These are phyloP conservation scores for Anguilla marmorata DNA, from an alignment of 2,797 vertebrate species.

Conservation along the genomic window DNA sequence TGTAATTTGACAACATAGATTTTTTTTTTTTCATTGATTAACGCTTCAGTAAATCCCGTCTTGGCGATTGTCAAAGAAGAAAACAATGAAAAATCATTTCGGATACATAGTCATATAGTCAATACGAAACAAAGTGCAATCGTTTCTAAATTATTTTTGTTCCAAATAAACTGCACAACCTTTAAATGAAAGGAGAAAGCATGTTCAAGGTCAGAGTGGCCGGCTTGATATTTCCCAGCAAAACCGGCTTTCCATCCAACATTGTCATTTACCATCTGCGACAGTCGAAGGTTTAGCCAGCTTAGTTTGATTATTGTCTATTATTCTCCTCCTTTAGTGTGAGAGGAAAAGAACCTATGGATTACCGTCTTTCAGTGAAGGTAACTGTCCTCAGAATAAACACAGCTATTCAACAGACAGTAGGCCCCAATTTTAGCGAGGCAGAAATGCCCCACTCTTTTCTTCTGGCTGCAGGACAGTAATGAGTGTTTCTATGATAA, in stretches of 20 bases:
- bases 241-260: not conserved
- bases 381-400: not conserved
- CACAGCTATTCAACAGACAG: not conserved
- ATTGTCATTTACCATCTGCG: slow-evolving; percentile 13
- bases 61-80: not conserved
- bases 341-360: not conserved
- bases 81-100: not conserved
- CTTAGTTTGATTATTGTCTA: not conserved
- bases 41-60: not conserved
- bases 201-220: not conserved
- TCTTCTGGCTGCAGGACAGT: not conserved
- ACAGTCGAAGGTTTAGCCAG: slow-evolving; percentile 8
- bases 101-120: not conserved
- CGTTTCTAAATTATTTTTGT: not conserved
- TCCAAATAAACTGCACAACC: not conserved
- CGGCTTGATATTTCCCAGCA: not conserved
- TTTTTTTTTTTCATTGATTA: not conserved
- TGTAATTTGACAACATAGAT: not conserved
- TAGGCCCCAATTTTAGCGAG: not conserved
- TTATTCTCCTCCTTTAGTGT: not conserved
- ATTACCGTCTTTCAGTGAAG: not conserved
- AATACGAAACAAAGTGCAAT: not conserved
- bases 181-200: not conserved
- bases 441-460: not conserved
- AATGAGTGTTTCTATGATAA: not conserved